Evolutionary conservation across 2,113 vertebrate species (phyloP).

Genomic region (Stomatorhinus ivindoensis): DNA sequence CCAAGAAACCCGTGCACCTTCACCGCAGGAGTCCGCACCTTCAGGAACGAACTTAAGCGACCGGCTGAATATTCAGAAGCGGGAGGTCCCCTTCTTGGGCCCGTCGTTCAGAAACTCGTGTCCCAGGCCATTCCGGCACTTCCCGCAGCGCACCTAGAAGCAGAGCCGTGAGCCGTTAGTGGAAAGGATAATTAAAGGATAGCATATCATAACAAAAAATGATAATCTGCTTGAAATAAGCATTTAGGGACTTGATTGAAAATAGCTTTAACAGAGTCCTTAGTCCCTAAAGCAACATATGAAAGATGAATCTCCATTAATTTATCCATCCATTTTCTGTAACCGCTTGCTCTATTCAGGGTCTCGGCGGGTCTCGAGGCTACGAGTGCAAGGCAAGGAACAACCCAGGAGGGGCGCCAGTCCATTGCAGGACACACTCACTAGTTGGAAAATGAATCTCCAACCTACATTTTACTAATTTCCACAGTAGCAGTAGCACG

Average conservation of each 20-base stretch:
- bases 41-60: constrained; percentile 85
- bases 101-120: constrained; percentile 88
- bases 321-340: not conserved
- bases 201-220: not conserved
- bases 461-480: not conserved
- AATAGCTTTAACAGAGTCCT: not conserved
- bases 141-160: constrained; percentile 80
- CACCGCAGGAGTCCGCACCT: constrained; percentile 45
- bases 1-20: not conserved
- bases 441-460: not conserved
- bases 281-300: not conserved
- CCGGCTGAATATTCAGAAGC: constrained; percentile 98
- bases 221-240: not conserved
- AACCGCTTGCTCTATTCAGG: not conserved
- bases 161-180: not conserved
- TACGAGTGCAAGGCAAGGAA: not conserved
- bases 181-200: not conserved
- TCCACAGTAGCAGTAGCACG: not conserved
- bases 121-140: constrained; percentile 82
- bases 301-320: not conserved
- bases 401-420: not conserved
- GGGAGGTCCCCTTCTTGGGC: constrained; percentile 69
- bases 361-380: not conserved
- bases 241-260: not conserved
- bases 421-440: not conserved